These are phyloP conservation scores for Diadophis punctatus DNA, from an alignment of 2,113 vertebrate species.

Conservation along the genomic window DNA sequence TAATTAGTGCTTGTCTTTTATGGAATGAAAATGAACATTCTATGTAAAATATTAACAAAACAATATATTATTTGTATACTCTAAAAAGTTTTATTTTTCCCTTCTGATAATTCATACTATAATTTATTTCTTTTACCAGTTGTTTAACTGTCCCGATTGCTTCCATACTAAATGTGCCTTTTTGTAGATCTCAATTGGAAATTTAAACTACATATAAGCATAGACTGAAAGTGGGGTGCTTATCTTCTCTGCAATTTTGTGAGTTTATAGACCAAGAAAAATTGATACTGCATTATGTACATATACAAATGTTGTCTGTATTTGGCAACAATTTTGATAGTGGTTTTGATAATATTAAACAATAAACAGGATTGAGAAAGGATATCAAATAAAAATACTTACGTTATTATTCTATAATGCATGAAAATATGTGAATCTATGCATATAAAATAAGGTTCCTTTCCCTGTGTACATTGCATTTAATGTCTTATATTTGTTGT, in stretches of 20 bases:
- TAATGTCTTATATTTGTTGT: neutral
- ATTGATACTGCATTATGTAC: neutral
- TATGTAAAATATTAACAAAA: neutral
- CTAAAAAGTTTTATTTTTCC: neutral
- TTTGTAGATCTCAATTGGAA: constrained; percentile 22
- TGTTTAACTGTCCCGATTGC: constrained; percentile 5
- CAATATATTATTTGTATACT: neutral
- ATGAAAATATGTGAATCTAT: neutral
- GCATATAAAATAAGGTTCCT: neutral
- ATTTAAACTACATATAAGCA: constrained; percentile 15
- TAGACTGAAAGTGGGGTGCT: neutral
- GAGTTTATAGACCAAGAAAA: constrained; percentile 4
- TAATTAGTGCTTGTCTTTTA: constrained; percentile 14
- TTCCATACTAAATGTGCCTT: constrained; percentile 19
- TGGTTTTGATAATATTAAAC: neutral
- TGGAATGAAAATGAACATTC: constrained; percentile 1
- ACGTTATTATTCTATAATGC: neutral
- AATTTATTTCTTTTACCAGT: constrained; percentile 15
- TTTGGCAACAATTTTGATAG: neutral
- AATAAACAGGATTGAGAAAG: constrained; percentile 9
- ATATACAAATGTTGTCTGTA: neutral
- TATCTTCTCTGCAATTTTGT: neutral
- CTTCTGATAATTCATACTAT: constrained; percentile 14
- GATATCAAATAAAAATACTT: neutral
- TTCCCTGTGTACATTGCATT: neutral